Evolutionary conservation across 1,140 invertebrate species (phyloP), one percentile per base, ranked within the genome.

Genomic region (Apocrypta bakeri): DNA sequence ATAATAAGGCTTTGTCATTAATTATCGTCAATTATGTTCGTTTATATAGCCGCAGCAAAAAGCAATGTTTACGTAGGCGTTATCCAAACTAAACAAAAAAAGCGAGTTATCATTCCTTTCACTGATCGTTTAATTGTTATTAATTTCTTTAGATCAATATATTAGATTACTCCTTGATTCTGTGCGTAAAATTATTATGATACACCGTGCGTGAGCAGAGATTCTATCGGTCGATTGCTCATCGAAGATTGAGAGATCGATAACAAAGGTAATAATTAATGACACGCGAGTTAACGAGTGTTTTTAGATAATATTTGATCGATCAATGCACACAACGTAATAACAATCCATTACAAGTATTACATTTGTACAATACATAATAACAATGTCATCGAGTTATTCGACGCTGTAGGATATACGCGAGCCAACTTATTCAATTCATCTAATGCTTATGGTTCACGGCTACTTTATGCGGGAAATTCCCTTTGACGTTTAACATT

Each of bases 371-470:
- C n/a, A n/a, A n/a, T n/a, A n/a, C n/a, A n/a, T n/a, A n/a, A n/a
- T 71, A 71, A 71, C 31, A 37, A 71, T 12, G 64, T 27, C 25
- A 1, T 48, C 42, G 12, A 48, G 42, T 48, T 17, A 48, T 12
- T 17, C 42, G 14, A 8, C 63, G 9, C 63, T 8, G n/a, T 9
- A 9, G 63, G n/a, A n/a, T n/a, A n/a, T n/a, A n/a, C 63, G 63
- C 63, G n/a, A 64, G n/a, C 63, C 11, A 64, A 64, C 63, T 24
- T 27, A 27, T 29, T 69, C 66, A 69, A 69, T 31, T 69, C 66
- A 69, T 69, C 29, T 31, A 69, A 69, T 31, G 8, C 25, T 69
- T 11, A 69, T 33, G 29, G 66, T 68, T 24, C 21, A 21, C 68
- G 31, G n/a, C n/a, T n/a, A n/a, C n/a, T n/a, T n/a, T n/a, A n/a